Evolutionary conservation across 30 jellyfish, hydroid and myxozoan species (phyloP).

Genomic region (Catostylus mosaicus): DNA sequence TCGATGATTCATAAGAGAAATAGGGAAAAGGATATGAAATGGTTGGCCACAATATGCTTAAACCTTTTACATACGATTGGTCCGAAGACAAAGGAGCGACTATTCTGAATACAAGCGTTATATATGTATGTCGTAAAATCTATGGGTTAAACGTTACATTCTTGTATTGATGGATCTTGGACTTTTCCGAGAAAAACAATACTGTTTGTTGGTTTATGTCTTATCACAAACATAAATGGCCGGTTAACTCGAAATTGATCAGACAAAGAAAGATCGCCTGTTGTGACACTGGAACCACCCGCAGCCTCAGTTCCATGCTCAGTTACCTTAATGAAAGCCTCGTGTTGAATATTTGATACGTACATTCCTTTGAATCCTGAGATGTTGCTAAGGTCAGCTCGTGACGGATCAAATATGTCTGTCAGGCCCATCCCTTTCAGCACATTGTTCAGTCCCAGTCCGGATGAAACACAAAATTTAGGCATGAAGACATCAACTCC

Average conservation of each 20-base stretch:
- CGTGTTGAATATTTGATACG: conserved; percentile 76
- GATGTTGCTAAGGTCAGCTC: conserved; percentile 74
- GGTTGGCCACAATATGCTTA: no score
- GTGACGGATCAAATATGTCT: conserved; percentile 63
- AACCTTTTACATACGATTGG: no score
- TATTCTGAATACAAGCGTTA: no score
- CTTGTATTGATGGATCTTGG: conserved; percentile 56
- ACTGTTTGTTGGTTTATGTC: conserved; percentile 45
- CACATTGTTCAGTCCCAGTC: conserved; percentile 13
- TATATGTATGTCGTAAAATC: no score
- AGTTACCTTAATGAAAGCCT: conserved; percentile 75
- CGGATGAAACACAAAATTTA: conserved; percentile 52
- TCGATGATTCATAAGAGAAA: no score
- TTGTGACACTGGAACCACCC: conserved; percentile 68
- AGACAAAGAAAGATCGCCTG: conserved; percentile 22
- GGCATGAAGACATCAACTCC: conserved; percentile 67
- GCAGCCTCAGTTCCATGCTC: conserved; percentile 95
- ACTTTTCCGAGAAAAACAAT: conserved; percentile 76
- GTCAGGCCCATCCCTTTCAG: conserved; percentile 66
- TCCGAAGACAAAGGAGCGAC: no score
- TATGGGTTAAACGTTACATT: no score
- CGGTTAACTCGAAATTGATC: conserved; percentile 62
- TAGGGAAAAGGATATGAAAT: no score
- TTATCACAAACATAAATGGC: conserved; percentile 78
- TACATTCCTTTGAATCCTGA: conserved; percentile 70